These are phyloP conservation scores for Trematomus loennbergii DNA, from an alignment of 2,113 vertebrate species.

Conservation along the genomic window DNA sequence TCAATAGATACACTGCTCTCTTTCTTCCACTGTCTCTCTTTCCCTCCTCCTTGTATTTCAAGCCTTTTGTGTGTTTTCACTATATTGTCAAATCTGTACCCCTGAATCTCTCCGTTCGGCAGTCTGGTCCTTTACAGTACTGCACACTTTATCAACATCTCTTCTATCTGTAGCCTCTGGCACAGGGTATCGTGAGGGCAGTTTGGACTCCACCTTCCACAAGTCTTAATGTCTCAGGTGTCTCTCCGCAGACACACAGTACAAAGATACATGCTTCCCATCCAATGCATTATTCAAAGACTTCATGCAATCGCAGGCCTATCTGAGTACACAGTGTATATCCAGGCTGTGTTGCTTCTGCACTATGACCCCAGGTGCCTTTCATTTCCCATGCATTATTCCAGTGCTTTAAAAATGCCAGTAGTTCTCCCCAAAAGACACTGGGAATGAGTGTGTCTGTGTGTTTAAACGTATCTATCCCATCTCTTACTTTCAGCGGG, in stretches of 20 bases:
- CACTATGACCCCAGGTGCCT: constrained; percentile 25
- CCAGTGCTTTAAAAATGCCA: constrained; percentile 31
- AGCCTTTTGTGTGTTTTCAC: constrained; percentile 43
- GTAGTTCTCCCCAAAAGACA: constrained; percentile 20
- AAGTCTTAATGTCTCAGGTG: constrained; percentile 57
- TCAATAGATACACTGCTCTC: constrained; percentile 31
- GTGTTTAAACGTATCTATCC: constrained; percentile 14
- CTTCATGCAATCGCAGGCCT: constrained; percentile 33
- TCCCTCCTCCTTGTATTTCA: constrained; percentile 12
- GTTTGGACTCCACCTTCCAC: constrained; percentile 39
- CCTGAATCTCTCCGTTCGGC: constrained; percentile 47
- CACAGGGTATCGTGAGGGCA: constrained; percentile 40
- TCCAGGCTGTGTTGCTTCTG: constrained; percentile 23
- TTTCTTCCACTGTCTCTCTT: constrained; percentile 5
- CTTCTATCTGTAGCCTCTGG: constrained; percentile 55
- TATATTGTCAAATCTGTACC: constrained; percentile 51
- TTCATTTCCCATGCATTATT: constrained; percentile 46
- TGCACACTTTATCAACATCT: constrained; percentile 45
- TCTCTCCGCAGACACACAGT: constrained; percentile 4
- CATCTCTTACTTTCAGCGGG: constrained; percentile 31
- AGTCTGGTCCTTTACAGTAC: constrained; percentile 32
- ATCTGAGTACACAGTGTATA: constrained; percentile 12
- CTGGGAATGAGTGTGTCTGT: neutral
- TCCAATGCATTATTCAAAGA: constrained; percentile 52
- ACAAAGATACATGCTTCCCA: constrained; percentile 30